These are phyloP conservation scores for Rhizomys pruinosus DNA, from an alignment of 2,113 vertebrate genomes.

Conservation along the genomic window DNA sequence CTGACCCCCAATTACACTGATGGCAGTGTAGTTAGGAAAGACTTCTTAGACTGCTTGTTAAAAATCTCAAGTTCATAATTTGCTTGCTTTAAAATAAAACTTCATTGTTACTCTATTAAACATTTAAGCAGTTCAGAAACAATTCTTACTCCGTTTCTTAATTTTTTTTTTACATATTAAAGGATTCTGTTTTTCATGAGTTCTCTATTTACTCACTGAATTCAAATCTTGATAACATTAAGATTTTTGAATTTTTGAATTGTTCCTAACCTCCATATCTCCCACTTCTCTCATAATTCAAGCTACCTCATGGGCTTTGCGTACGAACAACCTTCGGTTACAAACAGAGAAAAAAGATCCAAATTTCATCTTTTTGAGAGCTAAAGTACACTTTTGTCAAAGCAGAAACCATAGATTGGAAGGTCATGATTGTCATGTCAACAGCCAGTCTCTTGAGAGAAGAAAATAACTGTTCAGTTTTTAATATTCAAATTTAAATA, in stretches of 20 bases:
- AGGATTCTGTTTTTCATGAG: too few species aligned
- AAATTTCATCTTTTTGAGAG: not conserved
- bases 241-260: not conserved
- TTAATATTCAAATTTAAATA: constrained; percentile 11
- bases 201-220: not conserved
- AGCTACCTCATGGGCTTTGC: not conserved
- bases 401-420: not conserved
- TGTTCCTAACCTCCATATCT: not conserved
- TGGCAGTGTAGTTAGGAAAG: not conserved
- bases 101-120: not conserved
- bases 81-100: not conserved
- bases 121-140: not conserved
- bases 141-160: not conserved
- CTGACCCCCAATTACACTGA: not conserved
- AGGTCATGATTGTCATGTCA: not conserved
- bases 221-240: not conserved
- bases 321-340: not conserved
- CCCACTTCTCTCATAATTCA: not conserved
- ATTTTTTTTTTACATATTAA: not conserved
- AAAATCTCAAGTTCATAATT: not conserved
- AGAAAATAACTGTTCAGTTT: not conserved
- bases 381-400: not conserved
- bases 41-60: not conserved
- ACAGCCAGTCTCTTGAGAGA: not conserved
- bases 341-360: not conserved